Evolutionary conservation across 2,113 vertebrate genomes (phyloP), one percentile per base, ranked within the genome.

Genomic region (Pholis gunnellus): DNA sequence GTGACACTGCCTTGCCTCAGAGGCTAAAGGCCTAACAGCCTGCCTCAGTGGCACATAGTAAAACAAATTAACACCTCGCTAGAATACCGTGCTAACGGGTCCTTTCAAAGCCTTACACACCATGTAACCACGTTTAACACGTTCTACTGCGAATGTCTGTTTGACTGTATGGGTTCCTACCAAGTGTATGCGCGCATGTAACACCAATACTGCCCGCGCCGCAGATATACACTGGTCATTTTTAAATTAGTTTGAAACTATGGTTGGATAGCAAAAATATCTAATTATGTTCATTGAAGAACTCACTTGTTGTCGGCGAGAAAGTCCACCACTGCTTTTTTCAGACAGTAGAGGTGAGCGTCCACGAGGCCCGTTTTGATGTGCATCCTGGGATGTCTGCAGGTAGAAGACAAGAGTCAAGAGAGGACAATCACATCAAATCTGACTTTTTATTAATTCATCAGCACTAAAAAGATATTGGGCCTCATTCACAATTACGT

Each of bases 341-440:
- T 99, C 93, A 99, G 92, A 88, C 98, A 99, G 94, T 99, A 99
- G 74, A 99, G 97, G 89, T 99, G 98, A 82, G 98, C 98, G 29
- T 99, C 98, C 91, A 97, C 95, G 0, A 99, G 96, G 34, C 97
- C 97, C 14, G 97, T 98, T 90, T 97, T 98, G 92, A 99, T 97
- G 88, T 95, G 96, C 94, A 99, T 97, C 87, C 97, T 96, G 68
- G 98, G 97, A 91, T 98, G 95, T 91, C 98, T 99, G 93, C 36
- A 67, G 60, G 38, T n/a, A 75, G 89, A 75, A 64, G 10, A 71
- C 6, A 79, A 34, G 1, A 77, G 9, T 52, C 9, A 56, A 68
- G 9, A 60, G 9, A 59, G 31, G n/a, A 25, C 59, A 48, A 22
- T 40, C 14, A 40, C 7, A 72, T 9, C 9, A 48, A 60, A 59